A percentile compares a stretch with the other conserved stretches of the same genome.
phyloP scores from a whole-genome alignment of 2,113 vertebrate species.

The Orycteropus afer region DNA sequence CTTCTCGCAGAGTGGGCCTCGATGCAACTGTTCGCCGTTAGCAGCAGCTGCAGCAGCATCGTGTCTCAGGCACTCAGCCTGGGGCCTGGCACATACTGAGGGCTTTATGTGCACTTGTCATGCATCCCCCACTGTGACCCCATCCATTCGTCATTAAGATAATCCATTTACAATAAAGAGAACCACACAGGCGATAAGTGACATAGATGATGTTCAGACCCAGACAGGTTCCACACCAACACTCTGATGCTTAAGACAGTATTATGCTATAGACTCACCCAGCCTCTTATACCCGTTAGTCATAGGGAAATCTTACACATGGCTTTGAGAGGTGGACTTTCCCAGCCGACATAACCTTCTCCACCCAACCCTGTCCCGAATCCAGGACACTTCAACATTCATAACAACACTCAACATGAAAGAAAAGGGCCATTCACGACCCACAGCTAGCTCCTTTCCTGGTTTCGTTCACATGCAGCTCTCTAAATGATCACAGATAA shows the following conservation, averaged over 20 bases:
- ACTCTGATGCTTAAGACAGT: too few relatives aligned
- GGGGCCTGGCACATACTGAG: not conserved
- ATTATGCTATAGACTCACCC: too few relatives aligned
- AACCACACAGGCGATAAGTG: not conserved
- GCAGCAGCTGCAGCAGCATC: not conserved
- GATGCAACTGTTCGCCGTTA: too few relatives aligned
- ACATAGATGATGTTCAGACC: not conserved
- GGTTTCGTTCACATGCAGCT: not conserved
- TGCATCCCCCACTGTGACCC: not conserved
- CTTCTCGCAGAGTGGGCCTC: too few relatives aligned
- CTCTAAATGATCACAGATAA: too few relatives aligned
- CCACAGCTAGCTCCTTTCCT: not conserved
- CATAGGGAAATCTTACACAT: not conserved
- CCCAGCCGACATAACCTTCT: not conserved
- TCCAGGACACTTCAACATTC: too few relatives aligned
- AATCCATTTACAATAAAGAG: not conserved
- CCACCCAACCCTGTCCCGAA: not conserved
- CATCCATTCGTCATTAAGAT: not conserved
- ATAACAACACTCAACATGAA: not conserved
- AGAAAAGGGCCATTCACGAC: not conserved
- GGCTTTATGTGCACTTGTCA: not conserved
- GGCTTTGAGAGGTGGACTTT: not conserved
- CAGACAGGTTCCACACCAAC: not conserved
- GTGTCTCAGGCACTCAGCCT: not conserved
- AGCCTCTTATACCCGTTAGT: not conserved